Percentiles rank a stretch among this genome's conserved stretches.
These are phyloP conservation scores for Tiaroga cobitis DNA, from an alignment of 2,797 vertebrate genomes.

Conservation along the genomic window DNA sequence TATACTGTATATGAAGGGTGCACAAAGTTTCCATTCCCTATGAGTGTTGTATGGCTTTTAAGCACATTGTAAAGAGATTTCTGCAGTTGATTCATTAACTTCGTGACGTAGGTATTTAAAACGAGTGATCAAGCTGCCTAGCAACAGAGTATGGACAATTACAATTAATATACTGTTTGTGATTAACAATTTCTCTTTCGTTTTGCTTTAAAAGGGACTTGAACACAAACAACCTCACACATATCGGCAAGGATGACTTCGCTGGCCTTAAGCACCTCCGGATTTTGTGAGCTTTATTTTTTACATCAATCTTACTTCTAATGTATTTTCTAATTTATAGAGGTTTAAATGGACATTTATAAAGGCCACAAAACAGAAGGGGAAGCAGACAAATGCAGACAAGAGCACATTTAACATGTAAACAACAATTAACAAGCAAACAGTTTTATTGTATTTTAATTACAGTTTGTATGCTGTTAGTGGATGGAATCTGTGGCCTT, in stretches of 20 bases:
- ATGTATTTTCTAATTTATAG: not conserved
- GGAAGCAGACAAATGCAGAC: not conserved
- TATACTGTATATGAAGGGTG: not conserved
- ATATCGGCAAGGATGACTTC: slow-evolving; percentile 88
- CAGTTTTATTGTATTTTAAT: slow-evolving; percentile 2
- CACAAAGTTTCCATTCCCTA: not conserved
- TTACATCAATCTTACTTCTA: not conserved
- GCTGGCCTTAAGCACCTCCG: slow-evolving; percentile 88
- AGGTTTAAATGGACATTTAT: not conserved
- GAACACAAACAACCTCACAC: slow-evolving; percentile 92
- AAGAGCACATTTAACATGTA: not conserved
- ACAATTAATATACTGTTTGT: not conserved
- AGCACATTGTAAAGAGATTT: not conserved
- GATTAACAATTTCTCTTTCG: not conserved
- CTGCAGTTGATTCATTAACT: not conserved
- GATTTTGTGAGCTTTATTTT: slow-evolving; percentile 86
- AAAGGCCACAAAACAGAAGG: not conserved
- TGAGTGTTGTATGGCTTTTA: not conserved
- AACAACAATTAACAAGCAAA: slow-evolving; percentile 15
- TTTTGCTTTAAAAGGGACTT: slow-evolving; percentile 81
- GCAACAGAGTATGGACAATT: not conserved
- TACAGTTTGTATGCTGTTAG: not conserved
- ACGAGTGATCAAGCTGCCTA: not conserved
- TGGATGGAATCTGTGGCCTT: not conserved
- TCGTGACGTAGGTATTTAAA: not conserved